phyloP scores from a whole-genome alignment of 2,888 invertebrate genomes.

The Plagodis pulveraria region DNA sequence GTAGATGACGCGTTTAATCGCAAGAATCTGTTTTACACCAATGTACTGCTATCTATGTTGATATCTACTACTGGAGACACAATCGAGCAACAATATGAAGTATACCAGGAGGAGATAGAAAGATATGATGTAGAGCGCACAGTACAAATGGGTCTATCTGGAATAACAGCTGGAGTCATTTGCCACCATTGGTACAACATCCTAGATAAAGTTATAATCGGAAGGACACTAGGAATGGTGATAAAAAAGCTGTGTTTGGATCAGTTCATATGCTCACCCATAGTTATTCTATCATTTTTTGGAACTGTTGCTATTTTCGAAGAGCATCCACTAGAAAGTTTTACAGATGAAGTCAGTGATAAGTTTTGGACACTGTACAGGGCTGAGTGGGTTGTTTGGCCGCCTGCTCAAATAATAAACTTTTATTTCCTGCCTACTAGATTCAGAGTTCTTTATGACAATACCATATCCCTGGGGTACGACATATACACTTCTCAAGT shows the following conservation, averaged over 20 bases:
- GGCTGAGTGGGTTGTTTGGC: slow-evolving; percentile 97
- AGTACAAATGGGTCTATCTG: slow-evolving; percentile 91
- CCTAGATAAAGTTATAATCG: slow-evolving; percentile 90
- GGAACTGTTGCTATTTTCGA: slow-evolving; percentile 90
- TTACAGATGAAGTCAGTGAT: slow-evolving; percentile 87
- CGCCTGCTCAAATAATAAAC: slow-evolving; percentile 96
- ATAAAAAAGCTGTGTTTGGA: slow-evolving; percentile 92
- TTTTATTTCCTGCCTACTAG: slow-evolving; percentile 93
- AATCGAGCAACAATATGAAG: slow-evolving; percentile 92
- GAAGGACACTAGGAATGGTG: slow-evolving; percentile 87
- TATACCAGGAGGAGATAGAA: slow-evolving; percentile 80
- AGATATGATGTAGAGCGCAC: slow-evolving; percentile 87
- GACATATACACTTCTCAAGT: slow-evolving; percentile 94
- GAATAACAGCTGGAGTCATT: slow-evolving; percentile 90
- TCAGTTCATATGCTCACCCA: slow-evolving; percentile 93
- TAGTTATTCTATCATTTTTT: slow-evolving; percentile 92
- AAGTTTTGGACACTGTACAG: slow-evolving; percentile 92
- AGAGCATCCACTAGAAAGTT: slow-evolving; percentile 83
- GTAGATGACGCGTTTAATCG: slow-evolving; percentile 79
- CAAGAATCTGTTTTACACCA: slow-evolving; percentile 91
- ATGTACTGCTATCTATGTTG: slow-evolving; percentile 90
- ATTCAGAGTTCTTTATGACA: slow-evolving; percentile 95
- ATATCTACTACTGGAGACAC: slow-evolving; percentile 92
- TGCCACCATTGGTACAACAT: slow-evolving; percentile 95
- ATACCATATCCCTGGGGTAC: slow-evolving; percentile 92